A percentile compares a stretch with the other conserved stretches of the same genome.
These are phyloP conservation scores for Heliocidaris tuberculata DNA, from an alignment of 35 echinoderm and acorn worm species.

Conservation along the genomic window DNA sequence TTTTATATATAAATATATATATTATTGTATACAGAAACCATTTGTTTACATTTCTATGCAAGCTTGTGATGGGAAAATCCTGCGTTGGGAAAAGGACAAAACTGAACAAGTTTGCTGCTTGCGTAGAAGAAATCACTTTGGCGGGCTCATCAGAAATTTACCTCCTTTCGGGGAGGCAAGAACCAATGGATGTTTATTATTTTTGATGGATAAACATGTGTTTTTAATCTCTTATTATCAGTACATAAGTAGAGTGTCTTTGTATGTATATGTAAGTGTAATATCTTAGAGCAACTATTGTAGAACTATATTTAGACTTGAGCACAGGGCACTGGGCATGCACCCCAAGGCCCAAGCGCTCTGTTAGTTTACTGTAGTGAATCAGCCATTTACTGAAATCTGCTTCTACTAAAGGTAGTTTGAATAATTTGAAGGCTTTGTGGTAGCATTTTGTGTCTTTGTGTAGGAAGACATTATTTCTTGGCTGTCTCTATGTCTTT, in stretches of 20 bases:
- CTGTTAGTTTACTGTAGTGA: background rate
- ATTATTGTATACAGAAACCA: constrained; percentile 18
- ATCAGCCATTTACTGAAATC: background rate
- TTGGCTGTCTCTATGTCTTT: background rate
- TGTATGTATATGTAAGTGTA: constrained; percentile 18
- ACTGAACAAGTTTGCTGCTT: background rate
- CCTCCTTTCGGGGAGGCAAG: background rate
- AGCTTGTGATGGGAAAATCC: background rate
- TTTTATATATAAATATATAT: constrained; percentile 20
- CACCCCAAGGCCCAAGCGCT: background rate
- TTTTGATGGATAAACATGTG: background rate
- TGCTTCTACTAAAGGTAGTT: background rate
- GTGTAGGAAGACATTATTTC: background rate
- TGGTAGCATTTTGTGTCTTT: background rate
- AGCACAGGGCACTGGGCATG: background rate
- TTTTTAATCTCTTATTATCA: constrained; percentile 13
- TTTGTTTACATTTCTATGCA: constrained; percentile 5
- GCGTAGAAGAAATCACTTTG: background rate
- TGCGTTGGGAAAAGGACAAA: background rate
- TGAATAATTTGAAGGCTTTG: constrained; percentile 3
- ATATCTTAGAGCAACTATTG: constrained; percentile 4
- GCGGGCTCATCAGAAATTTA: background rate
- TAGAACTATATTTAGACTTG: background rate
- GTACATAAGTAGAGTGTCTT: constrained; percentile 15
- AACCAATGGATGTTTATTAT: constrained; percentile 5